Base-by-base conservation (phyloP, 1,140 invertebrate species). In the Bombus confusus region DNA sequence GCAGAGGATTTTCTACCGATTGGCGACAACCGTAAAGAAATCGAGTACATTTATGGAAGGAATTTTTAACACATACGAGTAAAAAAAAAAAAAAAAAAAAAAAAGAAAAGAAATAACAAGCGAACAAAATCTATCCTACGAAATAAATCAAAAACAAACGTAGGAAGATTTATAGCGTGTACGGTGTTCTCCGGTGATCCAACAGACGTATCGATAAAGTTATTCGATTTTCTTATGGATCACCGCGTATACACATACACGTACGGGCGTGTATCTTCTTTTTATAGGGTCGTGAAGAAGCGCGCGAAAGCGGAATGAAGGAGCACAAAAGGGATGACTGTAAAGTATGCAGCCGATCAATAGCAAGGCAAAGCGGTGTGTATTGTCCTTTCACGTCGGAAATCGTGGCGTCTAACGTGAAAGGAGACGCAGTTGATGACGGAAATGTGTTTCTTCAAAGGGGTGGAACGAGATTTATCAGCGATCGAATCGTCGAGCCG, bases 301-400 rank as follows among this genome's bases (percentile, higher is more conserved):
- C 34, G 75, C 76, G 66, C 62, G 83, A 79, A 79, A 62, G 37
- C 52, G 25, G 41, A 69, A 69, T 64, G 81, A 83, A 77, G 73
- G 15, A 39, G 39, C 83, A 85, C 76, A 73, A 80, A 80, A 72
- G 76, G 57, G 41, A 85, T 39, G 68, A 25, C 83, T 80, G 83
- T 84, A 80, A 80, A 85, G 83, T 80, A 80, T 85, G 83, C 77
- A 37, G 83, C 66, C 83, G 83, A 85, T 85, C 83, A 72, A 85
- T 85, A 85, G 77, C 31, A 64, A 18, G 39, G 66, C 68, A 80
- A 84, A 80, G 76, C 77, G 77, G n/a, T 68, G 76, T 80, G 76
- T 64, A 85, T 80, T 79, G 83, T 85, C 83, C 76, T 80, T 85
- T 83, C 39, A 34, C 43, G 57, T 28, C n/a, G 31, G 28, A 43